Base-by-base conservation (phyloP, 2,797 vertebrate species). In the Sciurus vulgaris region DNA sequence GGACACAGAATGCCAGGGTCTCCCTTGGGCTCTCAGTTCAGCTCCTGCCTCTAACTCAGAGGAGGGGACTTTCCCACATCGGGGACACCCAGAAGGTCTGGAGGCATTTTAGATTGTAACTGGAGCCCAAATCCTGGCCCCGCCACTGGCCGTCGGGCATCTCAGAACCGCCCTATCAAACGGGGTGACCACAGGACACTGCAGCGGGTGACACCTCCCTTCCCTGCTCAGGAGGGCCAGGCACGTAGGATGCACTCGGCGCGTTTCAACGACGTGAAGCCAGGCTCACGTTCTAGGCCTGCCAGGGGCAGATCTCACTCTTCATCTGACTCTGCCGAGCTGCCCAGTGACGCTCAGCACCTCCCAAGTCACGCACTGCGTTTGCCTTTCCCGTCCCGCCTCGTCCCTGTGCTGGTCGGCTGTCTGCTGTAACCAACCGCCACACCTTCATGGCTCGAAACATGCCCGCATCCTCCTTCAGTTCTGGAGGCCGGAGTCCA, bases 181-280 rank as follows among this genome's bases (percentile, higher is more conserved):
- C 0, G 5, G 86, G 41, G 65, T 0, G 0, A 9, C 1, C 44
- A 8, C 15, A 8, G 1, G 35, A n/a, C 0, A 3, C 0, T 0
- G 0, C 13, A 2, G 54, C 1, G 12, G 47, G 9, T 5, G 13
- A 47, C 0, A 1, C 2, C 0, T 0, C 12, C 65, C 22, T 28
- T 28, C 33, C 33, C 47, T 2, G 35, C 79, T 15, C 33, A 2
- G 59, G 0, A 15, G 82, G 47, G 33, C 47, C 15, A 1, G 79
- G 14, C n/a, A 20, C 28, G 0, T 0, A 12, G 47, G 44, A 1
- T 10, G 17, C 17, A 6, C 86, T 65, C 33, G 0, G 2, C 14
- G 17, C 28, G 5, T 24, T 17, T 41, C 82, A 4, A 0, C 7
- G 41, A 28, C 0, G 41, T 54, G 9, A 11, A 33, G 14, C 69